Evolutionary conservation across 2,797 vertebrate species (phyloP), one percentile per base, ranked within the genome.

Genomic region (Rhinatrema bivittatum): DNA sequence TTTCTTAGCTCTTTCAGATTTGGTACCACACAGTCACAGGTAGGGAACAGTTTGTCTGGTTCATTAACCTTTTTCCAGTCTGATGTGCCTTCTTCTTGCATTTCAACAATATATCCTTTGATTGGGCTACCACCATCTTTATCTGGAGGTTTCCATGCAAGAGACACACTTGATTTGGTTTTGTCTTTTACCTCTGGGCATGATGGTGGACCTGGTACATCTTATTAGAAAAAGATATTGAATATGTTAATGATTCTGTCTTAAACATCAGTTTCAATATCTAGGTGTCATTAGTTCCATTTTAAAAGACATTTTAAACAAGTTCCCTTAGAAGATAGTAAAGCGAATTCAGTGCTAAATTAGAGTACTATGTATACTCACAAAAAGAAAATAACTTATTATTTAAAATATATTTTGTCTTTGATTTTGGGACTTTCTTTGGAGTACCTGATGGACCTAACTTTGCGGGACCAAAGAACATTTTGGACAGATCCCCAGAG

Each of bases 31-130:
- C 87, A 95, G 53, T 92, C 85, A 7, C 94, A 97, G 46, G 81
- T 82, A 46, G 93, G 86, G 46, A 90, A 67, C 17, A 91, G 76
- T 50, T 75, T 81, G 7, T 97, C 94, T 5, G 77, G 72, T 45
- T 96, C 95, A 5, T 93, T 98, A 19, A 92, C 82, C 20, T 70
- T 87, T 45, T 79, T 68, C 96, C 96, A 99, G 1, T 78, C 81
- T 4, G 83, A 79, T 20, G 68, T 82, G 21, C 91, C 94, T 71
- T 99, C 96, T 49, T 89, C 91, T 69, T 96, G 95, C 70, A 93
- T 91, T 82, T 99, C 91, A 69, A 98, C 81, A 47, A 99, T 89
- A 65, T 98, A 99, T 30, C 96, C 96, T 75, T 95, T 97, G 53
- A 99, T 86, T 42, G 96, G 96, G 51, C 91, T 93, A 34, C 94